Evolutionary conservation across 2,113 vertebrate species (phyloP), one percentile per base, ranked within the genome.

Genomic region (Grallaria varia): DNA sequence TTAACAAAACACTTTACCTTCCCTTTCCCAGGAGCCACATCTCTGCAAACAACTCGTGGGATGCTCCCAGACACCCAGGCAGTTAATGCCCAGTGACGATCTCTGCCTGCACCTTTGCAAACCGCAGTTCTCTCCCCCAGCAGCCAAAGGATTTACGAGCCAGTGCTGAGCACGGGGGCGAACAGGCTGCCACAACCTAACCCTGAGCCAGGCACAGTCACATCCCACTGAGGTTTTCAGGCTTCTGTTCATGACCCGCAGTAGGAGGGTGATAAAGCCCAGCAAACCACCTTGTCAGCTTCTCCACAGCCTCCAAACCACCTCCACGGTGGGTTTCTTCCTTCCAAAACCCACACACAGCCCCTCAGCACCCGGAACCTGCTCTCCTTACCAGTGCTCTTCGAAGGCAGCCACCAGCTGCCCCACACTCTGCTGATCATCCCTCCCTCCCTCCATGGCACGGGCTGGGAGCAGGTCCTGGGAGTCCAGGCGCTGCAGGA

Each of bases 321-420:
- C n/a, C 86, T 81, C 68, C 49, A 71, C 12, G 8, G 16, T 1
- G 15, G n/a, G 42, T 25, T 42, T 39, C 49, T 33, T 58, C 68
- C 24, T 63, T 74, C 62, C 78, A n/a, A 88, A 63, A 19, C 55
- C 55, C 53, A 39, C 2, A 44, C 39, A 50, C 0, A 4, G 8
- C 56, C 44, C 22, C 33, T 5, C 22, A 64, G 39, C 10, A 8
- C 52, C 63, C 79, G 68, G 72, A 30, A 49, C 2, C 23, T 27
- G 49, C n/a, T 31, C 28, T 53, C 67, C 78, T 67, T 98, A 98
- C 98, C 98, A 83, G 53, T 47, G 77, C 23, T 93, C 95, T 53
- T 98, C 97, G 76, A 98, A 97, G 6, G 45, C 78, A 55, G 96
- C 91, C 80, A 95, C 90, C 82, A 97, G 87, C 30, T 63, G 75